These are phyloP conservation scores for Cynaeus angustus DNA, from an alignment of 2,888 invertebrate species.

Conservation along the genomic window DNA sequence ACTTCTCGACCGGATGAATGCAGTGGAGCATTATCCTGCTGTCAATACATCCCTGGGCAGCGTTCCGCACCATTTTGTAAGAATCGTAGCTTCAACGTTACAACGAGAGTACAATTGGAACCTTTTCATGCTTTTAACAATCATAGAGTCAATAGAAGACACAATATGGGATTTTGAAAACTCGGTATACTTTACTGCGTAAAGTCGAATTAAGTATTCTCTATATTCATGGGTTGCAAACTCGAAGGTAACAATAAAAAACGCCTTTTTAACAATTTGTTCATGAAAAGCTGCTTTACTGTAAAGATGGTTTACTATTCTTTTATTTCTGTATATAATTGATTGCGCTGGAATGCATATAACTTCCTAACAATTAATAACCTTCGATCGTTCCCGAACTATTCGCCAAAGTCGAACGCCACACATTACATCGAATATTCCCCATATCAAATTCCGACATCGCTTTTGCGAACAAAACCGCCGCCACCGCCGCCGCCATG, in stretches of 20 bases:
- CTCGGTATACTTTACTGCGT: not conserved
- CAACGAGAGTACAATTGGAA: too few species aligned
- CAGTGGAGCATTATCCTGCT: conserved; percentile 32
- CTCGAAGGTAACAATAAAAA: too few species aligned
- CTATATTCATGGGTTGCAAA: too few species aligned
- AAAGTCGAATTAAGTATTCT: not conserved
- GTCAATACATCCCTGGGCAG: conserved; percentile 32
- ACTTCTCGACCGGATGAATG: conserved; percentile 33
- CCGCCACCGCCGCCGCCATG: conserved; percentile 36
- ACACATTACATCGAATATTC: conserved; percentile 35
- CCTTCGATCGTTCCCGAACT: conserved; percentile 23
- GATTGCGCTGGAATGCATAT: not conserved
- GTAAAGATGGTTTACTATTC: too few species aligned
- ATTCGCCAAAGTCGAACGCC: conserved; percentile 31
- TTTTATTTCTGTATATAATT: too few species aligned
- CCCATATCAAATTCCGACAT: conserved; percentile 41
- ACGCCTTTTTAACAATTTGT: too few species aligned
- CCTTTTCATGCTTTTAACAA: too few species aligned
- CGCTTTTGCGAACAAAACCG: conserved; percentile 40
- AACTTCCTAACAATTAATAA: conserved; percentile 36
- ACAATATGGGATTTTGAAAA: too few species aligned
- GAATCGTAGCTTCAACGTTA: not conserved
- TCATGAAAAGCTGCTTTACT: too few species aligned
- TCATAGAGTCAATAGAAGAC: too few species aligned
- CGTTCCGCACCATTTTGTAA: conserved; percentile 43